Evolutionary conservation across 2,888 invertebrate species (phyloP).

Genomic region (Agonopterix subpropinquella): DNA sequence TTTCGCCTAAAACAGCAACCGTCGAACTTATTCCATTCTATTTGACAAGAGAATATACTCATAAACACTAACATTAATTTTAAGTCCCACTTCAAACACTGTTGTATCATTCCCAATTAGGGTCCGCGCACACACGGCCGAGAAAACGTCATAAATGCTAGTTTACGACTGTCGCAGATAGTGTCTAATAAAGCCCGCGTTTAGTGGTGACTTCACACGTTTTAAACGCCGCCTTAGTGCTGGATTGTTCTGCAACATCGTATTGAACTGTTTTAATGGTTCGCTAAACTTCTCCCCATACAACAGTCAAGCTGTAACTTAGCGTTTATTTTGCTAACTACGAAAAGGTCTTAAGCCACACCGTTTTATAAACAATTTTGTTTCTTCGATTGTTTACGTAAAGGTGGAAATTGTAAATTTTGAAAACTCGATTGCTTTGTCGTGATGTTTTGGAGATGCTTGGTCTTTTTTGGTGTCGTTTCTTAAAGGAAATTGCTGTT

Average conservation of each 20-base stretch:
- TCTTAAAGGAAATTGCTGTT: too few relatives aligned
- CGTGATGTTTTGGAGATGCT: too few relatives aligned
- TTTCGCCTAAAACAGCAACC: background rate
- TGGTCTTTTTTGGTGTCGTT: too few relatives aligned
- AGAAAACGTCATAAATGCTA: conserved; percentile 41
- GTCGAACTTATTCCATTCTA: background rate
- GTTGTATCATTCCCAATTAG: conserved; percentile 49
- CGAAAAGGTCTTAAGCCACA: too few relatives aligned
- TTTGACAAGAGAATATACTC: conserved; percentile 9
- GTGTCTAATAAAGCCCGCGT: conserved; percentile 45
- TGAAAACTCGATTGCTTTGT: too few relatives aligned
- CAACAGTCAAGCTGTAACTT: too few relatives aligned
- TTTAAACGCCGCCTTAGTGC: conserved; percentile 22
- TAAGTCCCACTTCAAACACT: conserved; percentile 14
- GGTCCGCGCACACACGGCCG: conserved; percentile 34
- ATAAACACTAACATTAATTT: conserved; percentile 12
- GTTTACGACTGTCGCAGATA: conserved; percentile 43
- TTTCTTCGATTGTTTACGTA: too few relatives aligned
- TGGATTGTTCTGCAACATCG: conserved; percentile 13
- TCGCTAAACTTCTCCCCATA: background rate
- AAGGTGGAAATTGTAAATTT: too few relatives aligned
- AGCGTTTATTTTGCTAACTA: too few relatives aligned
- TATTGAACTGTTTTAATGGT: conserved; percentile 9
- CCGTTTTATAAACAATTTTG: too few relatives aligned
- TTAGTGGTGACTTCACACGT: conserved; percentile 43